Evolutionary conservation across 2,888 invertebrate species (phyloP).

Genomic region (Drosophila glabriapex): DNA sequence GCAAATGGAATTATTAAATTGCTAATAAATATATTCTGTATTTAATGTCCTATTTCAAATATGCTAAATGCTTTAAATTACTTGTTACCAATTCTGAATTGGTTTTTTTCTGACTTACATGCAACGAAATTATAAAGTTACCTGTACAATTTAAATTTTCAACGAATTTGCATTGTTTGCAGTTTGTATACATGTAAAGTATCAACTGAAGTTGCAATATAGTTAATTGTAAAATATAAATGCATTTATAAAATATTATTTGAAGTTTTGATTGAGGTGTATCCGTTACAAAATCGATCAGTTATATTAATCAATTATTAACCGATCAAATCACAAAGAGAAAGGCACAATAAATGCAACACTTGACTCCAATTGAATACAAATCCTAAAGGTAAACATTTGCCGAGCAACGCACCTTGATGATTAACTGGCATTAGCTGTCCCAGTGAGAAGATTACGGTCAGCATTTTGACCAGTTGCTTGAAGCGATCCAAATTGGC

Average conservation of each 20-base stretch:
- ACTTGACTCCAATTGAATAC: neutral
- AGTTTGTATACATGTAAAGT: neutral
- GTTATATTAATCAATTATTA: neutral
- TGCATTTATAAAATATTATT: neutral
- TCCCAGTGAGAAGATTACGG: constrained; percentile 95
- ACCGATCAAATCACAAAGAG: neutral
- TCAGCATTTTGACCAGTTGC: constrained; percentile 93
- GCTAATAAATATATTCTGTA: neutral
- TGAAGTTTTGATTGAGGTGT: too few relatives aligned
- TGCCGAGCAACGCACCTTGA: constrained; percentile 88
- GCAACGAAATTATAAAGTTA: neutral
- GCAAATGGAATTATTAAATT: constrained; percentile 72
- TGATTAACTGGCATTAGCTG: constrained; percentile 95
- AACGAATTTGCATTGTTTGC: neutral
- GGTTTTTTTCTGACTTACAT: neutral
- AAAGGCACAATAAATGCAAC: neutral
- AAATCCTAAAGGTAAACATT: neutral
- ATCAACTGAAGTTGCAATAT: neutral
- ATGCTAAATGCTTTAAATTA: neutral
- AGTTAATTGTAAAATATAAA: neutral
- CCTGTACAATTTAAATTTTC: neutral
- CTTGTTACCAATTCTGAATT: neutral
- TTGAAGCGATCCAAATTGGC: constrained; percentile 92
- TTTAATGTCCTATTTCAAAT: neutral
- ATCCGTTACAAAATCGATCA: too few relatives aligned